phyloP scores from a whole-genome alignment of 2,888 invertebrate species.

The Trisateles emortualis region DNA sequence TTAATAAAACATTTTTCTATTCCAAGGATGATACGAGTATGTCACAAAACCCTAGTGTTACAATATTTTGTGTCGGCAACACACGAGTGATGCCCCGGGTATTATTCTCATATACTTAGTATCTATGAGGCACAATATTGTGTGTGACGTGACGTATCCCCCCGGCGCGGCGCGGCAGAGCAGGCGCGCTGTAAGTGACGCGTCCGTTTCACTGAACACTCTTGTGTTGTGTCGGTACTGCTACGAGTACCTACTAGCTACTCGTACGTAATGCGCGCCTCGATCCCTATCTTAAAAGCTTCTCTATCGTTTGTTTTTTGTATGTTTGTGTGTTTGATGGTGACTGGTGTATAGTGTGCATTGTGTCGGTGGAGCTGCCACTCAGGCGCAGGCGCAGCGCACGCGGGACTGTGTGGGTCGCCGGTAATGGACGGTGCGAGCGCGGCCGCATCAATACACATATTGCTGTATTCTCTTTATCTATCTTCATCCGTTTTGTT shows the following conservation, averaged over 20 bases:
- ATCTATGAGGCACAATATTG: background rate
- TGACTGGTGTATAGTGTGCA: slow-evolving; percentile 23
- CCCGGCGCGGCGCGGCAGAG: background rate
- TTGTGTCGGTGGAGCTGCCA: slow-evolving; percentile 27
- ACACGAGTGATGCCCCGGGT: too few species aligned
- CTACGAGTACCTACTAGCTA: too few species aligned
- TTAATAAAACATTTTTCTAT: too few species aligned
- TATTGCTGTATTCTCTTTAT: background rate
- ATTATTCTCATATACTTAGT: background rate
- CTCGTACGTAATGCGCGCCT: slow-evolving; percentile 17
- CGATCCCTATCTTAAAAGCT: slow-evolving; percentile 62
- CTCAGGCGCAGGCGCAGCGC: slow-evolving; percentile 11
- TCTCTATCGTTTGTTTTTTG: slow-evolving; percentile 42
- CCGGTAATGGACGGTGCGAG: slow-evolving; percentile 14
- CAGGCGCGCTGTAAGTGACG: too few species aligned
- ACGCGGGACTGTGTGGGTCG: slow-evolving; percentile 5
- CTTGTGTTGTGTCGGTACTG: slow-evolving; percentile 14
- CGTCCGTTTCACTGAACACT: background rate
- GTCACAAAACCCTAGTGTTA: too few species aligned
- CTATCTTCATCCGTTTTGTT: background rate
- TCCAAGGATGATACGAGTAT: too few species aligned
- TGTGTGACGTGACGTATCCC: background rate
- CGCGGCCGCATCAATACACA: too few species aligned
- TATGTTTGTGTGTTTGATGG: slow-evolving; percentile 22
- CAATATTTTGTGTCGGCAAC: too few species aligned